Evolutionary conservation across 2,888 invertebrate genomes (phyloP), one percentile per base, ranked within the genome.

Genomic region (Seira ritae): DNA sequence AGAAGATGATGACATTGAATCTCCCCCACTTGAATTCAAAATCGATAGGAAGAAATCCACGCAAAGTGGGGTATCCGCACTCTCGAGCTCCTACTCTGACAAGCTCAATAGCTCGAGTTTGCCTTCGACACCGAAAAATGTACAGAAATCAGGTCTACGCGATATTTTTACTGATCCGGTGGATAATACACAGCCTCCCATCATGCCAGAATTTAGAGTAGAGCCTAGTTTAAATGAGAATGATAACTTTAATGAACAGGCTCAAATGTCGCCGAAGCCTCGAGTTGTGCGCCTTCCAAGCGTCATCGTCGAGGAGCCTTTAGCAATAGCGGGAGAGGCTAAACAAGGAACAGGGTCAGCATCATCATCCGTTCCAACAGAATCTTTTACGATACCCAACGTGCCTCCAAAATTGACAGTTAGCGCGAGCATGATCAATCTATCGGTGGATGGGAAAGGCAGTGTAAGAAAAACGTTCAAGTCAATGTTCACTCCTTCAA

Each of bases 381-480:
- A n/a, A 68, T n/a, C 77, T 66, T 19, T 69, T 20, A n/a, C 80
- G 1, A 67, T 31, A n/a, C 73, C 67, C n/a, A 31, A 46, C 31
- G 60, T 62, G 2, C 22, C 68, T 15, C 42, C 37, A n/a, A 81
- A 71, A 24, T 19, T 81, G 1, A 20, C 75, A 15, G 75, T 75
- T n/a, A 75, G 75, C 12, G 75, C 80, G 0, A 75, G 75, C 65
- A 81, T 81, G 81, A 72, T 71, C 3, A 76, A 81, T 37, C 24
- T 81, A 50, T 31, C 60, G 71, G 81, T 24, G 67, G 23, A 31
- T 22, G 76, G 81, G 3, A 81, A 81, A 66, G 55, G 71, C 12
- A 71, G 65, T 20, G 23, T 75, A 19, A 75, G 19, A 68, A 75
- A 74, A 19, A 46, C 70, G 1, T 31, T 80, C 15, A 81, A 66